Conservation (phyloP, 2,888 invertebrate genomes). For the Lamellibrachia columna region DNA sequence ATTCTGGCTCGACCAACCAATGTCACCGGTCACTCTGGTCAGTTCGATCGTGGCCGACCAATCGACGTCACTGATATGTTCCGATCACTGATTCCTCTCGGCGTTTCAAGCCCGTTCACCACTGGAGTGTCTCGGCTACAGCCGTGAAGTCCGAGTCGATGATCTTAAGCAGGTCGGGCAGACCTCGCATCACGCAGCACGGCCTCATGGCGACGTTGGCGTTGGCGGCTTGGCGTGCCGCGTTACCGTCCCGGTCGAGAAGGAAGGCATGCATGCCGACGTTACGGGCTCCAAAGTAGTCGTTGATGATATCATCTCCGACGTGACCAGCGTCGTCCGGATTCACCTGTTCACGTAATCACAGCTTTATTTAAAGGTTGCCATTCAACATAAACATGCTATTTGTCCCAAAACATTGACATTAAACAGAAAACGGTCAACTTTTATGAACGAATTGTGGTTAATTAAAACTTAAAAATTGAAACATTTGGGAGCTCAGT, state of each 20-base stretch:
- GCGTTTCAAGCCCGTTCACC: neutral
- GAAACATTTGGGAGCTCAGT: too few species aligned
- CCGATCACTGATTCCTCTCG: neutral
- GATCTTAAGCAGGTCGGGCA: neutral
- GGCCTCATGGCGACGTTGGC: neutral
- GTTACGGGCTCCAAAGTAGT: slow-evolving; percentile 80
- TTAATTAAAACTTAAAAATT: too few species aligned
- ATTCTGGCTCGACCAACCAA: neutral
- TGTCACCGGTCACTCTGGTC: too few species aligned
- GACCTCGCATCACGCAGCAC: neutral
- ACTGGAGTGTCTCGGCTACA: neutral
- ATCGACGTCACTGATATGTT: neutral
- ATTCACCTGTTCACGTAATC: neutral
- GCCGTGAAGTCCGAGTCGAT: neutral
- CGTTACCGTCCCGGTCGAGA: slow-evolving; percentile 23
- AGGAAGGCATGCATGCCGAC: slow-evolving; percentile 81
- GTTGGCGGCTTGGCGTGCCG: neutral
- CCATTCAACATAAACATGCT: too few species aligned
- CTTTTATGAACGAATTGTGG: too few species aligned
- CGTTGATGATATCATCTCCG: slow-evolving; percentile 80
- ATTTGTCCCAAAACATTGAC: too few species aligned
- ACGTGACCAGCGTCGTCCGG: slow-evolving; percentile 81
- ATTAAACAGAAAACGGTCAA: too few species aligned
- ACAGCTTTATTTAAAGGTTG: neutral
- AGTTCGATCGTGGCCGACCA: neutral